Conservation (phyloP, 2,888 invertebrate species). For the Pseudococcus viburni region DNA sequence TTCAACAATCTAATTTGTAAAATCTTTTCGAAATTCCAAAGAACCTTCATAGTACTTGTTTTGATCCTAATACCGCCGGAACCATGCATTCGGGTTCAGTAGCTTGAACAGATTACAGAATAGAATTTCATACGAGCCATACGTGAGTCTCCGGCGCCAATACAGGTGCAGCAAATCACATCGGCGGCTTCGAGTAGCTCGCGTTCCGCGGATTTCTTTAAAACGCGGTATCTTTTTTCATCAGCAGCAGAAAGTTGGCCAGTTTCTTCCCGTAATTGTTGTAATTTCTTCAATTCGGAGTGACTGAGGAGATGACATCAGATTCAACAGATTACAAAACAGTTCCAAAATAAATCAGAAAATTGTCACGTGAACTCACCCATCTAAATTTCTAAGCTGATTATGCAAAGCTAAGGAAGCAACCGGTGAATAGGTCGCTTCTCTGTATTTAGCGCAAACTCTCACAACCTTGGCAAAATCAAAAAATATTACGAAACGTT, state of each 20-base stretch:
- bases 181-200: slow-evolving; percentile 95
- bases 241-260: slow-evolving; percentile 97
- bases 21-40: too few relatives aligned
- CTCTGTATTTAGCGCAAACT: slow-evolving; percentile 96
- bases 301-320: slow-evolving; percentile 68
- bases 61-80: slow-evolving; percentile 96
- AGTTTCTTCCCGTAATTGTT: slow-evolving; percentile 97
- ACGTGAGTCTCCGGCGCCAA: slow-evolving; percentile 97
- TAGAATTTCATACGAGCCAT: slow-evolving; percentile 94
- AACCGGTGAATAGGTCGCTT: slow-evolving; percentile 98
- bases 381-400: slow-evolving; percentile 95
- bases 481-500: not conserved
- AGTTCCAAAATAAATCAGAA: not conserved
- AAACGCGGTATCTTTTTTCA: slow-evolving; percentile 91
- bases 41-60: slow-evolving; percentile 76
- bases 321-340: not conserved
- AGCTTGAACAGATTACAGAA: slow-evolving; percentile 95
- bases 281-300: slow-evolving; percentile 95
- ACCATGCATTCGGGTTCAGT: slow-evolving; percentile 99
- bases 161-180: slow-evolving; percentile 99
- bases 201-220: slow-evolving; percentile 92
- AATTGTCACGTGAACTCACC: slow-evolving; percentile 71
- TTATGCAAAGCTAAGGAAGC: slow-evolving; percentile 97
- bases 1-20: not conserved
- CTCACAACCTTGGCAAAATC: slow-evolving; percentile 76